phyloP scores from a whole-genome alignment of 2,888 invertebrate species.

The Holacanthella duospinosa region DNA sequence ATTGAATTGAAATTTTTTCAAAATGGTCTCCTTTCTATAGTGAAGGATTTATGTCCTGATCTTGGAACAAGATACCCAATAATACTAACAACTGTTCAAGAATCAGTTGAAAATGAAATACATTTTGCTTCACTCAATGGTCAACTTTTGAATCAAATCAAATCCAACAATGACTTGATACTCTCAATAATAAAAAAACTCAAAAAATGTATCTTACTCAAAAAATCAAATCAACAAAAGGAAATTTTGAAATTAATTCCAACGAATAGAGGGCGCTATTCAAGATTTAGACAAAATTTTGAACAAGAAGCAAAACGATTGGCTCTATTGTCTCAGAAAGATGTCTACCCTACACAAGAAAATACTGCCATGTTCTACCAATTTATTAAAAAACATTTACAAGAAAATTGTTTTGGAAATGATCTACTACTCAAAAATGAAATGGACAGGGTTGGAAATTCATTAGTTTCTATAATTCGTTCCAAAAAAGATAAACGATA shows the following conservation, averaged over 20 bases:
- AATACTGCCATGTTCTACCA: not conserved
- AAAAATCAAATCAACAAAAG: not conserved
- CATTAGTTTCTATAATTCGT: not conserved
- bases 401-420: not conserved
- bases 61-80: not conserved
- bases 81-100: not conserved
- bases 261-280: not conserved
- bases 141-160: not conserved
- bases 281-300: not conserved
- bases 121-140: not conserved
- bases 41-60: not conserved
- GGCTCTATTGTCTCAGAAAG: not conserved
- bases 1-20: not conserved
- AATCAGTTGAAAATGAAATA: not conserved
- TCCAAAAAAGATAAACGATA: not conserved
- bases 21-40: not conserved
- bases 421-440: not conserved
- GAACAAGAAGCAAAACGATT: not conserved
- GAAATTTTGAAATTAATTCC: not conserved
- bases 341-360: not conserved
- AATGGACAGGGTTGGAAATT: not conserved
- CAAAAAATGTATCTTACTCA: not conserved
- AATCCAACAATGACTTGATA: not conserved
- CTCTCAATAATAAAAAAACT: not conserved
- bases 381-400: not conserved